Evolutionary conservation across 2,888 invertebrate species (phyloP).

Genomic region (Patella pellucida): DNA sequence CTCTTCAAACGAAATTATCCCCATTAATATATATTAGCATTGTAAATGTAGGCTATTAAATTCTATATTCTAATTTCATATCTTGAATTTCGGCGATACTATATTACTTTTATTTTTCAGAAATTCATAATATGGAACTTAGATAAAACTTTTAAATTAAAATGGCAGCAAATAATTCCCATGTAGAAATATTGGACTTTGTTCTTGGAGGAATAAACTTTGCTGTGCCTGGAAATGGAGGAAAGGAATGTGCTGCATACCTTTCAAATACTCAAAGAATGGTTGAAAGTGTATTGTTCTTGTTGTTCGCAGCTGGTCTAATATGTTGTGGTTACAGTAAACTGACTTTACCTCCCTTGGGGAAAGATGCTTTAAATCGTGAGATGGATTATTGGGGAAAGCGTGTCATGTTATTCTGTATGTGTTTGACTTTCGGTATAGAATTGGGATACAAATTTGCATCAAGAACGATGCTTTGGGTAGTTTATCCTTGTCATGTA

Average conservation of each 20-base stretch:
- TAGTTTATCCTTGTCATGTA: constrained; percentile 96
- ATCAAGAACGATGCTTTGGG: constrained; percentile 91
- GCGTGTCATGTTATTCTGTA: constrained; percentile 81
- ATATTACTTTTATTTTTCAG: no score
- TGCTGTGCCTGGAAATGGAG: constrained; percentile 89
- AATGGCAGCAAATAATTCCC: no score
- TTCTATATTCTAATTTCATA: no score
- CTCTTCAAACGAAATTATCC: no score
- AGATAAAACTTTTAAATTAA: no score
- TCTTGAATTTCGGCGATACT: no score
- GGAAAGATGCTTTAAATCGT: constrained; percentile 26
- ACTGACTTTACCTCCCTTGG: constrained; percentile 55
- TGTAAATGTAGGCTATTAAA: no score
- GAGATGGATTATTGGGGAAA: constrained; percentile 54
- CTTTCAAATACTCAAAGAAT: constrained; percentile 81
- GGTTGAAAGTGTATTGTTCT: constrained; percentile 77
- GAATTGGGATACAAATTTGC: constrained; percentile 97
- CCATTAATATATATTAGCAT: no score
- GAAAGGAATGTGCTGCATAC: constrained; percentile 87
- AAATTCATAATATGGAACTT: no score
- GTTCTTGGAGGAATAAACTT: constrained; percentile 85
- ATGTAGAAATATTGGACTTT: constrained; percentile 51
- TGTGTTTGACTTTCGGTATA: constrained; percentile 91
- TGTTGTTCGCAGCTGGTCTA: constrained; percentile 50
- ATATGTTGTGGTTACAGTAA: constrained; percentile 54